These are phyloP conservation scores for Coelopa pilipes DNA, from an alignment of 2,888 invertebrate genomes.

Conservation along the genomic window DNA sequence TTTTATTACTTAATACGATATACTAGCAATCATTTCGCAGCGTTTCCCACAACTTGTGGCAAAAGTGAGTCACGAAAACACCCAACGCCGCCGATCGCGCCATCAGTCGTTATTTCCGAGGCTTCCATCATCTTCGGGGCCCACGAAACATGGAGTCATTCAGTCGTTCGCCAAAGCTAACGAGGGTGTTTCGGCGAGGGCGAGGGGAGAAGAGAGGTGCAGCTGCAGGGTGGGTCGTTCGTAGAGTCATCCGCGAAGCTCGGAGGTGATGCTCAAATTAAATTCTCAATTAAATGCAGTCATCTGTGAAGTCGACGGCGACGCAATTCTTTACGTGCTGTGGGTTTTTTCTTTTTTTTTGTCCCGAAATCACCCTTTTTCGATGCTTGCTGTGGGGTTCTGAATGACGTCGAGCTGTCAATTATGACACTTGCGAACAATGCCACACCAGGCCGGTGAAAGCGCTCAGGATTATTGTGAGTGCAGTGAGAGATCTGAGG, in stretches of 20 bases:
- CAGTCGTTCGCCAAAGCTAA: background rate
- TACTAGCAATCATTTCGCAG: too few species aligned
- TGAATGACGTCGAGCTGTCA: background rate
- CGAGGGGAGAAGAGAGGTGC: background rate
- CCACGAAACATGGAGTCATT: too few species aligned
- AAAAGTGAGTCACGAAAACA: too few species aligned
- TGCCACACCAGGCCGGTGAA: too few species aligned
- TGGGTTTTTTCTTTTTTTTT: background rate
- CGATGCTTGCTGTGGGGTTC: background rate
- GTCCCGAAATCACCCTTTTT: background rate
- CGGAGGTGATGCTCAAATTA: background rate
- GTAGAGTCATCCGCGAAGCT: background rate
- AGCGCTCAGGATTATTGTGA: too few species aligned
- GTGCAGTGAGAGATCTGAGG: too few species aligned
- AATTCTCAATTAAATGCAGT: conserved; percentile 13
- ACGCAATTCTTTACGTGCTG: background rate
- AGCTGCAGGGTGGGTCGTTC: background rate
- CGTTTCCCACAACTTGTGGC: too few species aligned
- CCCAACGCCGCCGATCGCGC: too few species aligned
- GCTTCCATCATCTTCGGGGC: too few species aligned
- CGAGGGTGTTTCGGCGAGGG: background rate
- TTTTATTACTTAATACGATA: too few species aligned
- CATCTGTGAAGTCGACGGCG: background rate
- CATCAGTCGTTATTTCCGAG: too few species aligned
- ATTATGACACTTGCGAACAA: conserved; percentile 7